Base-by-base conservation (phyloP, 2,888 invertebrate genomes). In the Diplolepis rosae region DNA sequence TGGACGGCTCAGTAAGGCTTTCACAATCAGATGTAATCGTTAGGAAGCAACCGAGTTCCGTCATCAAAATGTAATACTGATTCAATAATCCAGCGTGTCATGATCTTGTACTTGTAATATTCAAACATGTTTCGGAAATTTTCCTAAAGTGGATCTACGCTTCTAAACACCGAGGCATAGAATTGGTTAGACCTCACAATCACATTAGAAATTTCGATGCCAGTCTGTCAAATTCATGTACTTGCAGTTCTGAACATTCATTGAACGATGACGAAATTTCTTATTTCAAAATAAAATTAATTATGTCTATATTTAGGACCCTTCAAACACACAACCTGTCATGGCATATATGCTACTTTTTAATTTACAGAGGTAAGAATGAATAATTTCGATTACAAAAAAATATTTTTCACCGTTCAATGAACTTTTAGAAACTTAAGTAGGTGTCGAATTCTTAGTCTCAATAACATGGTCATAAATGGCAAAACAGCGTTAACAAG, bases 61-160 rank as follows among this genome's bases (percentile, higher is more conserved):
- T 61, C 24, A 61, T 61, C 39, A 39, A 39, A 61, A 35, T 61
- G 61, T 22, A 61, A 61, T 22, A 24, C 24, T 61, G 35, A 61
- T 39, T 39, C 24, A 61, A 61, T 61, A 61, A 61, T 61, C 61
- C 61, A 61, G 35, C 39, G 61, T 61, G 61, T 61, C 61, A 61
- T 61, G 61, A 13, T 61, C 39, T 24, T 24, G 27, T 39, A n/a
- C 35, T 61, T 61, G 24, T 35, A 61, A 61, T 61, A 61, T 39
- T 61, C 35, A 39, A 61, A 24, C 24, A 35, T 61, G 61, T 61
- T 61, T 22, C 35, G 24, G 61, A 27, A 24, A 39, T 61, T 61
- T 61, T 39, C 61, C 24, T 32, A 35, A 61, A 61, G 35, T 39
- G 35, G 5, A 39, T 39, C 61, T 30, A 22, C 22, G 35, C 35